Evolutionary conservation across 2,888 invertebrate genomes (phyloP).

Genomic region (Yponomeuta cagnagella): DNA sequence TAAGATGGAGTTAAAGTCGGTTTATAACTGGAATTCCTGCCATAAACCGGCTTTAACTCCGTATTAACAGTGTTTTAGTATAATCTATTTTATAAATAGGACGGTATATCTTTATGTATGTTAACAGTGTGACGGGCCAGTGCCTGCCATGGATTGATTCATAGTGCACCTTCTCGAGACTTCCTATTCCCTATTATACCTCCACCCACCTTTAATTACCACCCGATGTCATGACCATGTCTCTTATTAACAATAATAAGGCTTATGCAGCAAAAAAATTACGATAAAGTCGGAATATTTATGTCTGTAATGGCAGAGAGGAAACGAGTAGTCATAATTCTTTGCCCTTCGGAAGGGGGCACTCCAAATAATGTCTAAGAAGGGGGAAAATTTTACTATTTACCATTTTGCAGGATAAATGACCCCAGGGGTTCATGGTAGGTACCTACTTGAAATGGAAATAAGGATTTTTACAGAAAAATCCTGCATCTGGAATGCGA

Average conservation of each 20-base stretch:
- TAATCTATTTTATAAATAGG: too few species aligned
- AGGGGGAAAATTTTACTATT: conserved; percentile 4
- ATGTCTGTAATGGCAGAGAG: conserved; percentile 9
- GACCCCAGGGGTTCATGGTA: not conserved
- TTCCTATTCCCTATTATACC: not conserved
- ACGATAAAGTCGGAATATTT: conserved; percentile 31
- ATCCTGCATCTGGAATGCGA: not conserved
- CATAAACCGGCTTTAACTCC: too few species aligned
- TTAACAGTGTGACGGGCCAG: too few species aligned
- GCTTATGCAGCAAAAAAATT: conserved; percentile 46
- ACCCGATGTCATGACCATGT: conserved; percentile 25
- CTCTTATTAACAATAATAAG: conserved; percentile 48
- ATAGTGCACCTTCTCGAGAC: not conserved
- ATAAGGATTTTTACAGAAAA: not conserved
- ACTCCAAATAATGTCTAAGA: not conserved
- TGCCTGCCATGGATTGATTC: not conserved
- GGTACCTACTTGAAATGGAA: not conserved
- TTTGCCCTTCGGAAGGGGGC: conserved; percentile 10
- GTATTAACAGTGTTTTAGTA: too few species aligned
- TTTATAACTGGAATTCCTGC: too few species aligned
- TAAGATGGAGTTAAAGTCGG: too few species aligned
- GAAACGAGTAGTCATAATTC: conserved; percentile 15
- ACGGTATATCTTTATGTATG: too few species aligned
- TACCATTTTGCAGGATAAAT: not conserved
- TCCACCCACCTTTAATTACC: conserved; percentile 34